Evolutionary conservation across 2,113 vertebrate species (phyloP), one percentile per base, ranked within the genome.

Genomic region (Oncorhynchus nerka): DNA sequence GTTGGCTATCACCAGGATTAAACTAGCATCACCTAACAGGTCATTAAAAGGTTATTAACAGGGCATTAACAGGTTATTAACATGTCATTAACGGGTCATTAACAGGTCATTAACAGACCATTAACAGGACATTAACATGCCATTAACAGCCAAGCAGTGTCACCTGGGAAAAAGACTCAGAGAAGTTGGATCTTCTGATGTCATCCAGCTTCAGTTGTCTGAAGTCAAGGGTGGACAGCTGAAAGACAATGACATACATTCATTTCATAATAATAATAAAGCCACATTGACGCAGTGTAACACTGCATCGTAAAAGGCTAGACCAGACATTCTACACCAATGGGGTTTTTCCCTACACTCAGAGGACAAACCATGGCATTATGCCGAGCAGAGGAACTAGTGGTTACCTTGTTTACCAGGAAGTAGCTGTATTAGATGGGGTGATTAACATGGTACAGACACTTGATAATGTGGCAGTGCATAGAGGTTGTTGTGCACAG

Each of bases 121-220:
- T 67, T n/a, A 57, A 11, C 20, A 9, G 16, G 2, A 4, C 3
- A 26, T 26, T 49, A 19, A 22, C 13, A 19, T 51, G 24, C 16
- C 13, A 32, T 67, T n/a, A 57, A 6, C 20, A 9, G 16, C n/a
- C n/a, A n/a, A 24, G 26, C 34, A 51, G 24, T 65, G 26, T 68
- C 39, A 64, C 3, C 59, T 28, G 26, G 30, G 67, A 70, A 3
- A 94, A 94, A 95, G n/a, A n/a, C n/a, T n/a, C n/a, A n/a, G 98
- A 97, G 88, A 99, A 99, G 85, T 96, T 97, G 5, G 97, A 96
- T 89, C 97, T 94, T 64, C 97, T 92, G 81, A 97, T 79, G 1
- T 99, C 98, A 70, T 98, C 97, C 16, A 95, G 74, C 82, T 87
- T 93, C 16, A 99, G 93, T 72, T 95, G 94, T 69, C 96, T 94